These are phyloP conservation scores for Carterocephalus palaemon DNA, from an alignment of 2,888 invertebrate species.

Conservation along the genomic window DNA sequence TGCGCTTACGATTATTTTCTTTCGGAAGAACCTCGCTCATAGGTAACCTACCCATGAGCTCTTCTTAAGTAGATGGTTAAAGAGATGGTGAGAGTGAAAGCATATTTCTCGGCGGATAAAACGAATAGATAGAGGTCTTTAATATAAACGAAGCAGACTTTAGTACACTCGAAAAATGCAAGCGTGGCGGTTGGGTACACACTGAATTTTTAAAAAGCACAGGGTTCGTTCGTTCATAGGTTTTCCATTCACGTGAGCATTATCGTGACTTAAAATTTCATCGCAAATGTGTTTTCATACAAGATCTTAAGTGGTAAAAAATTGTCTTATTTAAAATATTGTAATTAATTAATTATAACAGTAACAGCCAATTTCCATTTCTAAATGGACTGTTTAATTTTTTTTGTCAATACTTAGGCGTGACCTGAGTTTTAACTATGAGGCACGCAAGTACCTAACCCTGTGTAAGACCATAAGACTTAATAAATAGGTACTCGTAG, in stretches of 20 bases:
- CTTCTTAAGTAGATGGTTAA: conserved; percentile 50
- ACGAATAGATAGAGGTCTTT: conserved; percentile 79
- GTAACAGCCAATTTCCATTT: no score
- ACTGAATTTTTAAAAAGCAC: conserved; percentile 70
- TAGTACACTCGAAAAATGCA: conserved; percentile 76
- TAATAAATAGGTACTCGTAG: no score
- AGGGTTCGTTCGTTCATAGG: conserved; percentile 40
- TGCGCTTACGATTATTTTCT: no score
- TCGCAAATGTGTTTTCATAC: conserved; percentile 27
- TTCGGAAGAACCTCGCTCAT: conserved; percentile 25
- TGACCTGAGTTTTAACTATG: no score
- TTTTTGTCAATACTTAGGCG: no score
- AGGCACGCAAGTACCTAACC: no score
- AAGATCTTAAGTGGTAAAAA: no score
- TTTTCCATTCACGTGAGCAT: conserved; percentile 36
- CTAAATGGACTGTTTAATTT: no score
- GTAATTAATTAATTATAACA: no score
- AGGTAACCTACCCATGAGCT: conserved; percentile 33
- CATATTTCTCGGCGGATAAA: conserved; percentile 73
- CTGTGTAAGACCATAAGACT: no score
- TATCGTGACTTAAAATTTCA: no score
- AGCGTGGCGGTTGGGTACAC: conserved; percentile 61
- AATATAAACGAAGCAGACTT: conserved; percentile 78
- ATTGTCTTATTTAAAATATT: no score
- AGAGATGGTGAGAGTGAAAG: conserved; percentile 67